Evolutionary conservation across 2,113 vertebrate species (phyloP).

Genomic region (Cyphomyrus plagiostoma): DNA sequence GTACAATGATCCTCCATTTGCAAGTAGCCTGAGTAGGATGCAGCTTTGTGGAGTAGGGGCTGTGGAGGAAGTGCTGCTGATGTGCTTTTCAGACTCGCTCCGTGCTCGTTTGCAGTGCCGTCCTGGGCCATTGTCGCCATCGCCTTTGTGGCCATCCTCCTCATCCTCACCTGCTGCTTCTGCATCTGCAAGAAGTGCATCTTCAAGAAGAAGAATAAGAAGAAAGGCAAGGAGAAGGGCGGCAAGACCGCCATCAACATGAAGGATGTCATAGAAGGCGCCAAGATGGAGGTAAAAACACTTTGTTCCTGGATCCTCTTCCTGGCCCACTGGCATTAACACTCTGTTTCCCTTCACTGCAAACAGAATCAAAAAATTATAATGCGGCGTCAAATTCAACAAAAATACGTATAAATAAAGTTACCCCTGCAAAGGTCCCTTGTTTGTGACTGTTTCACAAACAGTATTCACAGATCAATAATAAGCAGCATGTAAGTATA

Average conservation of each 20-base stretch:
- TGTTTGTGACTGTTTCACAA: not conserved
- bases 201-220: conserved; percentile 99
- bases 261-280: conserved; percentile 92
- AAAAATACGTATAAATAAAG: not conserved
- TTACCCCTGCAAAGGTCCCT: not conserved
- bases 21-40: conserved; percentile 28
- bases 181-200: conserved; percentile 99
- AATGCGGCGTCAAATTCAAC: too few species aligned
- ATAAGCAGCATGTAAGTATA: not conserved
- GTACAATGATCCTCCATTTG: conserved; percentile 31
- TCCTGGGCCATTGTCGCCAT: conserved; percentile 98
- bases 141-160: conserved; percentile 89
- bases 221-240: conserved; percentile 99
- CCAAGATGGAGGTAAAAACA: conserved; percentile 91
- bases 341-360: not conserved
- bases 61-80: not conserved
- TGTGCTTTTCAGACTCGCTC: not conserved
- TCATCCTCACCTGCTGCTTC: conserved; percentile 97
- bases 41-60: not conserved
- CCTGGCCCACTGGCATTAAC: not conserved
- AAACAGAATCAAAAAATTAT: not conserved
- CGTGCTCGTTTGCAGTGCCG: conserved; percentile 69
- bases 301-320: not conserved
- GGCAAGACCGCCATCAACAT: conserved; percentile 99
- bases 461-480: not conserved